Base-by-base conservation (phyloP, 1,140 invertebrate species). In the Cydia pomonella region DNA sequence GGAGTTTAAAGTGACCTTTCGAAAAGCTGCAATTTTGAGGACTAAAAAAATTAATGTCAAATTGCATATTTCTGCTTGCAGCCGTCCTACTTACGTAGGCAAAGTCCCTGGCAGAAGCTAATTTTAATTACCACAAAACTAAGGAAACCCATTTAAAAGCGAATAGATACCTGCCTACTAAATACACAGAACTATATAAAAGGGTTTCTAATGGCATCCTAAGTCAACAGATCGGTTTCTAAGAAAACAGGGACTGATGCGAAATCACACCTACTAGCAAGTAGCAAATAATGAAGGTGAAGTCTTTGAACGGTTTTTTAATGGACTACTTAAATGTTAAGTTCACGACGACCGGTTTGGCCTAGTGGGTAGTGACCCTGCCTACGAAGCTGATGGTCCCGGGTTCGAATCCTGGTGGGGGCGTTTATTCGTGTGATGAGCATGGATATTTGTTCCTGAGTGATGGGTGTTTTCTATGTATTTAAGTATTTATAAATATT, bases 221-320 rank as follows among this genome's bases (percentile, higher is more conserved):
- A 59, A 59, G 21, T 23, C 18, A 59, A 59, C 53, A 59, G 53
- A 59, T 59, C 9, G 53, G 53, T 59, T 59, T 59, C 53, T 59
- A 1, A 23, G 53, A 59, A 59, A 59, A 59, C 21, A 59, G 53
- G 16, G 50, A 21, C 16, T 44, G 2, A 13, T 50, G 47, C 47
- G 10, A 59, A 59, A 12, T 59, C 53, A 23, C 53, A 59, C 53
- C 53, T 59, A 59, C 53, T 59, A 21, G 2, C 53, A 59, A 59
- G 23, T 59, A 21, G 2, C 53, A 59, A 59, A 59, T 23, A 23
- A 38, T 10, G 0, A 3, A 12, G 7, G 6, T 2, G 3, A 59
- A 59, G 10, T 21, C 53, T 18, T 53, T 18, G 3, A 50, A 18
- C n/a, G 16, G 9, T 59, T 18, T 12, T 59, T 59, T n/a, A 59